These are phyloP conservation scores for Drosophila subobscura DNA, from an alignment of 1,140 invertebrate species.

Conservation along the genomic window DNA sequence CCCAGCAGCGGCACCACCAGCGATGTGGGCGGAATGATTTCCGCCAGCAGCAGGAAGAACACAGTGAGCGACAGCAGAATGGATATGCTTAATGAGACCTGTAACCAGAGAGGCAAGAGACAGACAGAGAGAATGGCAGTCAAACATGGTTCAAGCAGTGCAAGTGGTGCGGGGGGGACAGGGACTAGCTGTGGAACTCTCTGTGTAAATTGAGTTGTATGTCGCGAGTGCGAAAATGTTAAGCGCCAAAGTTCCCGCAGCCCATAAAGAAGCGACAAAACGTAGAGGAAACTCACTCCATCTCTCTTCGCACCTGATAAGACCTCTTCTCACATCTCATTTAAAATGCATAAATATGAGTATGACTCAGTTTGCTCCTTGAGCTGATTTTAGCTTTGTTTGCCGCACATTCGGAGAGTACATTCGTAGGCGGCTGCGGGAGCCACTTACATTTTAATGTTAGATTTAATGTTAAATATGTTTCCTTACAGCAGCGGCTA, in stretches of 20 bases:
- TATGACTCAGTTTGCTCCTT: constrained; percentile 31
- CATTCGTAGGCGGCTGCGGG: no score
- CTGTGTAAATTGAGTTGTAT: constrained; percentile 64
- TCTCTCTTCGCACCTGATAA: constrained; percentile 22
- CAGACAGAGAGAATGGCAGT: constrained; percentile 19
- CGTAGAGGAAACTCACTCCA: constrained; percentile 29
- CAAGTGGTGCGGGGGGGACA: constrained; percentile 3
- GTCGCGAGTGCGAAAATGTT: constrained; percentile 42
- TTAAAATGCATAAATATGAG: constrained; percentile 47
- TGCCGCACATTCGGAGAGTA: neutral
- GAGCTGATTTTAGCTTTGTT: neutral
- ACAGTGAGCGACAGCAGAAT: constrained; percentile 99
- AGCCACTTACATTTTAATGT: no score
- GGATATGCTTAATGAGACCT: constrained; percentile 98
- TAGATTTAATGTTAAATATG: no score
- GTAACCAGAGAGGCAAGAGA: constrained; percentile 45
- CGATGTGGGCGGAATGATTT: constrained; percentile 99
- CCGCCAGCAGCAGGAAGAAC: constrained; percentile 99
- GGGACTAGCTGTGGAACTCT: no score
- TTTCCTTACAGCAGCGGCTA: no score
- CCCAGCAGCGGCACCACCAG: constrained; percentile 98
- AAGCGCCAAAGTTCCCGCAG: constrained; percentile 21
- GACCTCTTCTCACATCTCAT: constrained; percentile 17
- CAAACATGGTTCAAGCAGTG: neutral
- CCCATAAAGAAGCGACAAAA: constrained; percentile 61